A percentile compares a stretch with the other conserved stretches of the same genome.
phyloP scores from a whole-genome alignment of 2,797 vertebrate species.

The Borostomias antarcticus region DNA sequence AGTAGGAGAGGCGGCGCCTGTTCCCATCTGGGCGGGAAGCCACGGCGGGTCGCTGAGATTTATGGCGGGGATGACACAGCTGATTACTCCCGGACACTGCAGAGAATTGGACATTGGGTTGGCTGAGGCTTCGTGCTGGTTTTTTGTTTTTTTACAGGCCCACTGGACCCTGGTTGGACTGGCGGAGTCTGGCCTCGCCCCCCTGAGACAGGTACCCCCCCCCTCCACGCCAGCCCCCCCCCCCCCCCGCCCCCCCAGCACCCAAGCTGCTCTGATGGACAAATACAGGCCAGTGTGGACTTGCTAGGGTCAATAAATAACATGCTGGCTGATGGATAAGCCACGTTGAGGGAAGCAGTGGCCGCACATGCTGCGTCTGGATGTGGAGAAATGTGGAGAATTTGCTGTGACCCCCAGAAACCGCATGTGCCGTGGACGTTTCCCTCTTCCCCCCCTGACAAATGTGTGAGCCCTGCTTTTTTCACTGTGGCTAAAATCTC shows the following conservation, averaged over 20 bases:
- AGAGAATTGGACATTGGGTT: constrained; percentile 69
- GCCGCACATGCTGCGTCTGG: constrained; percentile 38
- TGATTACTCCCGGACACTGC: constrained; percentile 75
- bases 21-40: constrained; percentile 66
- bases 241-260: background rate
- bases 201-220: constrained; percentile 29
- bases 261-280: background rate
- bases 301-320: constrained; percentile 40
- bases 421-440: constrained; percentile 52
- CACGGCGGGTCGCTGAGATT: constrained; percentile 63
- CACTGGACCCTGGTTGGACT: constrained; percentile 29
- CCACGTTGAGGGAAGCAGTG: constrained; percentile 48
- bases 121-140: constrained; percentile 42
- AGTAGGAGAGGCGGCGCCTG: constrained; percentile 59
- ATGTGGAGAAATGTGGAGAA: constrained; percentile 58
- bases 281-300: constrained; percentile 29
- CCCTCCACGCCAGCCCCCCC: constrained; percentile 37
- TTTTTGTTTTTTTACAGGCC: constrained; percentile 45
- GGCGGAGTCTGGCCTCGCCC: constrained; percentile 34
- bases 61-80: constrained; percentile 74
- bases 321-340: constrained; percentile 64
- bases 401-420: constrained; percentile 66
- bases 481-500: constrained; percentile 56
- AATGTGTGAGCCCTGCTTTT: constrained; percentile 63
- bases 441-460: constrained; percentile 62